phyloP scores from a whole-genome alignment of 2,797 vertebrate species.

The Sebastiscus tertius region DNA sequence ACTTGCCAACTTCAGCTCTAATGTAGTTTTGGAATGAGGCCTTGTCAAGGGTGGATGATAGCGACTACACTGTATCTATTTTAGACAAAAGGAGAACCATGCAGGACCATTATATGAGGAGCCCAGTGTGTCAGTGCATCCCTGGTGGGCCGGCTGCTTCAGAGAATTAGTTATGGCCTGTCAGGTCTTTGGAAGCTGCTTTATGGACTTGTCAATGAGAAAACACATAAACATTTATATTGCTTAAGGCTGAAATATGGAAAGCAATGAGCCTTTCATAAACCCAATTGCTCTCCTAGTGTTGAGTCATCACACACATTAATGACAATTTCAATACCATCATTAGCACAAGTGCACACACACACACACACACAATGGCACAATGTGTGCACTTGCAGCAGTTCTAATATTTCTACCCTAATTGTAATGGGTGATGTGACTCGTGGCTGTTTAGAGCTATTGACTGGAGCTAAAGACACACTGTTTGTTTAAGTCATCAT shows the following conservation, averaged over 20 bases:
- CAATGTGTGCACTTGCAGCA: conserved; percentile 32
- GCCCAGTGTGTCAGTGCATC: conserved; percentile 5
- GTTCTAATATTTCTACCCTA: conserved; percentile 63
- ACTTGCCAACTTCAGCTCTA: no score
- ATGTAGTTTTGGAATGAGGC: background rate
- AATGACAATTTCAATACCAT: conserved; percentile 80
- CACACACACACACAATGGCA: background rate
- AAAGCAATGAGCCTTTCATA: conserved; percentile 76
- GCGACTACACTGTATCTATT: background rate
- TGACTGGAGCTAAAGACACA: conserved; percentile 59
- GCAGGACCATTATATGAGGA: background rate
- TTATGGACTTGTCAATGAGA: conserved; percentile 72
- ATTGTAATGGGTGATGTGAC: conserved; percentile 64
- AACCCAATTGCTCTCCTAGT: conserved; percentile 61
- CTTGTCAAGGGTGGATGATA: background rate
- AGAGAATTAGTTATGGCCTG: conserved; percentile 42
- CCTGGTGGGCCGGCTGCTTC: background rate
- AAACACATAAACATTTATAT: conserved; percentile 74
- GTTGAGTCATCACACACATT: conserved; percentile 74
- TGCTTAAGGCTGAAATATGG: conserved; percentile 78
- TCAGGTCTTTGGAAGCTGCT: conserved; percentile 54
- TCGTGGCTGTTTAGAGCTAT: conserved; percentile 61
- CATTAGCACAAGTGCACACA: conserved; percentile 55
- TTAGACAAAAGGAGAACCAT: background rate
- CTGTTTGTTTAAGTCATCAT: conserved; percentile 70